These are phyloP conservation scores for Oncorhynchus mykiss DNA, from an alignment of 2,113 vertebrate genomes.

Conservation along the genomic window DNA sequence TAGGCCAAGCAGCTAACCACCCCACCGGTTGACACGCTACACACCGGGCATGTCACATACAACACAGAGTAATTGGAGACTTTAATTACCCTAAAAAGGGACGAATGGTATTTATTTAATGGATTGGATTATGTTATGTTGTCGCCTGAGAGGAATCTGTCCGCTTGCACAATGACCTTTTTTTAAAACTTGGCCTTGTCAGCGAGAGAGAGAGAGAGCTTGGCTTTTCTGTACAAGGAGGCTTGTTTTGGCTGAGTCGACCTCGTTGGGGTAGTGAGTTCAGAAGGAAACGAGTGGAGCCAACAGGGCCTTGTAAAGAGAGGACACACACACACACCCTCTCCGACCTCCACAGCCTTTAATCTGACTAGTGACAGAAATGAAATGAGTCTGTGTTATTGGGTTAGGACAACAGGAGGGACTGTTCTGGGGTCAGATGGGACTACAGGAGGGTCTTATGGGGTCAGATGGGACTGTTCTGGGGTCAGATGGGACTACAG, in stretches of 20 bases:
- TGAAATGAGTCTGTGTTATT: constrained; percentile 30
- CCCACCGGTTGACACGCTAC: constrained; percentile 27
- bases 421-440: too few relatives aligned
- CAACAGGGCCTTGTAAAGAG: constrained; percentile 50
- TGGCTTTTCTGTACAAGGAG: too few relatives aligned
- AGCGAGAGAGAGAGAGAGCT: constrained; percentile 3
- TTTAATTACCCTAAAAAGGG: constrained; percentile 1
- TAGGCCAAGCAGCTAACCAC: constrained; percentile 1
- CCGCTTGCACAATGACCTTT: constrained; percentile 4
- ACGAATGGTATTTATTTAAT: constrained; percentile 17
- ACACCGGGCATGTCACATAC: constrained; percentile 22
- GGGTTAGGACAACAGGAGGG: neutral
- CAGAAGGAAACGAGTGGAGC: constrained; percentile 38
- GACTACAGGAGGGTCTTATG: too few relatives aligned
- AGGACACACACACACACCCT: constrained; percentile 10
- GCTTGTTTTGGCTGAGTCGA: neutral
- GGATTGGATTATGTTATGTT: constrained; percentile 7
- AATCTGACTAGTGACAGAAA: too few relatives aligned
- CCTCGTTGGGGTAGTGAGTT: constrained; percentile 34
- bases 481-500: too few relatives aligned
- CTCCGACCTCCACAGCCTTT: constrained; percentile 19
- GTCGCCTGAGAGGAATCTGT: constrained; percentile 34
- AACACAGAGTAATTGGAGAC: constrained; percentile 31
- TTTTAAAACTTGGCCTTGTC: too few relatives aligned
- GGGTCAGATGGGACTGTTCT: too few relatives aligned